These are phyloP conservation scores for Microhierax caerulescens DNA, from an alignment of 2,797 vertebrate genomes.

Conservation along the genomic window DNA sequence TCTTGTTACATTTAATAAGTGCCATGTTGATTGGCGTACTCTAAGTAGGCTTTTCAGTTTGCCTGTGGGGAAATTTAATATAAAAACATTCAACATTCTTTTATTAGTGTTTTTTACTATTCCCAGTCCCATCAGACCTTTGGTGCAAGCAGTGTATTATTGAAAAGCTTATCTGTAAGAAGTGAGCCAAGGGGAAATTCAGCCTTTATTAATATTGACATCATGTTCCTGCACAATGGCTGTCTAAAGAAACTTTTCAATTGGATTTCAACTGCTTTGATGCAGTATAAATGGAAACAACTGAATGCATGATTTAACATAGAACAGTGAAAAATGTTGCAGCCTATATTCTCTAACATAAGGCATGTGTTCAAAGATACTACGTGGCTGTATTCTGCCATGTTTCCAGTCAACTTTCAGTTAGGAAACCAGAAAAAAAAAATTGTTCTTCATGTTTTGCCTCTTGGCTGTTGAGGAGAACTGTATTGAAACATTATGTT, in stretches of 20 bases:
- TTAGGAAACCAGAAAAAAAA: slow-evolving; percentile 5
- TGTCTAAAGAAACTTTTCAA: slow-evolving; percentile 84
- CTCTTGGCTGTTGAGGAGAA: too few relatives aligned
- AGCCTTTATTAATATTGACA: slow-evolving; percentile 87
- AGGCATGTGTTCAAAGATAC: slow-evolving; percentile 34
- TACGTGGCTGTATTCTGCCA: not conserved
- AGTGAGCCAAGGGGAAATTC: slow-evolving; percentile 84
- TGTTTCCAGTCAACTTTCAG: slow-evolving; percentile 10
- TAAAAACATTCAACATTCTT: slow-evolving; percentile 86
- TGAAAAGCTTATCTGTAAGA: slow-evolving; percentile 86
- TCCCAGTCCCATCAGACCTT: slow-evolving; percentile 85
- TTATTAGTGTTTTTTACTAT: slow-evolving; percentile 87
- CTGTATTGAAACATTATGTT: too few relatives aligned
- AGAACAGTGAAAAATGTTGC: slow-evolving; percentile 66
- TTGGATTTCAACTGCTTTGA: slow-evolving; percentile 82
- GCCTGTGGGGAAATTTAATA: slow-evolving; percentile 86
- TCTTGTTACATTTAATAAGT: slow-evolving; percentile 86
- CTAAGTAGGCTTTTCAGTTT: slow-evolving; percentile 84
- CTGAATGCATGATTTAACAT: slow-evolving; percentile 78
- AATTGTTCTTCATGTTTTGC: too few relatives aligned
- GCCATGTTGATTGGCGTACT: slow-evolving; percentile 83
- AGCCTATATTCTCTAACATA: slow-evolving; percentile 32
- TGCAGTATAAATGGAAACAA: slow-evolving; percentile 80
- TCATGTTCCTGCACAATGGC: slow-evolving; percentile 82
- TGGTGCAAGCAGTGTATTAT: slow-evolving; percentile 84